phyloP scores from a whole-genome alignment of 2,888 invertebrate genomes.

The Pristionchus arcanus region DNA sequence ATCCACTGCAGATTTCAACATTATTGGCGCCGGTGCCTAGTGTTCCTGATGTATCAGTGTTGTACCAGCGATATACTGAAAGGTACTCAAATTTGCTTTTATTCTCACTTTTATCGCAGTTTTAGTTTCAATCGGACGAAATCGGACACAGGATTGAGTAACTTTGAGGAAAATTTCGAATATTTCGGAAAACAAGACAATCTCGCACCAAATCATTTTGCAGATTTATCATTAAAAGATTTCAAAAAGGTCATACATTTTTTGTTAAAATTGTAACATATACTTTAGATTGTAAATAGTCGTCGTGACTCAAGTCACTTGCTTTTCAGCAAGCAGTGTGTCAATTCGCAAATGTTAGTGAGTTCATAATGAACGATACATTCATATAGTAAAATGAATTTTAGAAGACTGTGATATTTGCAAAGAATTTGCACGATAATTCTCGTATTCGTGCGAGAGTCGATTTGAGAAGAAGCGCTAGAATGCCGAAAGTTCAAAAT shows the following conservation, averaged over 20 bases:
- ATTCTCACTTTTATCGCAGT: too few relatives aligned
- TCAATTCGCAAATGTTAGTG: too few relatives aligned
- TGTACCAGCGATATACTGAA: too few relatives aligned
- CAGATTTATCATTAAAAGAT: background rate
- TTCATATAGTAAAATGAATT: too few relatives aligned
- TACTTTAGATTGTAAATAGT: background rate
- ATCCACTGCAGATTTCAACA: too few relatives aligned
- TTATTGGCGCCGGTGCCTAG: too few relatives aligned
- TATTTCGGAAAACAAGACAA: background rate
- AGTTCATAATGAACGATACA: background rate
- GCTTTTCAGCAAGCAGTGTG: too few relatives aligned
- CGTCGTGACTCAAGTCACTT: background rate
- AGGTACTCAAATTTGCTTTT: too few relatives aligned
- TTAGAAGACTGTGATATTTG: background rate
- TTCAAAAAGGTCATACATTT: background rate
- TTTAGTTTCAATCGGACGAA: background rate
- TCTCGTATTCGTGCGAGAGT: background rate
- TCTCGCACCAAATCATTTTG: background rate
- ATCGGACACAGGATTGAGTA: background rate
- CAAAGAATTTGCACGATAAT: background rate
- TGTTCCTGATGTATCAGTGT: too few relatives aligned
- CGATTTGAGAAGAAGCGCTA: background rate
- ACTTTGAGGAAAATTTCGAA: background rate
- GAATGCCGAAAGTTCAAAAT: background rate
- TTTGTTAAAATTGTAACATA: too few relatives aligned